These are phyloP conservation scores for Typhlichthys eigenmanni DNA, from an alignment of 2,797 vertebrate genomes.

Conservation along the genomic window DNA sequence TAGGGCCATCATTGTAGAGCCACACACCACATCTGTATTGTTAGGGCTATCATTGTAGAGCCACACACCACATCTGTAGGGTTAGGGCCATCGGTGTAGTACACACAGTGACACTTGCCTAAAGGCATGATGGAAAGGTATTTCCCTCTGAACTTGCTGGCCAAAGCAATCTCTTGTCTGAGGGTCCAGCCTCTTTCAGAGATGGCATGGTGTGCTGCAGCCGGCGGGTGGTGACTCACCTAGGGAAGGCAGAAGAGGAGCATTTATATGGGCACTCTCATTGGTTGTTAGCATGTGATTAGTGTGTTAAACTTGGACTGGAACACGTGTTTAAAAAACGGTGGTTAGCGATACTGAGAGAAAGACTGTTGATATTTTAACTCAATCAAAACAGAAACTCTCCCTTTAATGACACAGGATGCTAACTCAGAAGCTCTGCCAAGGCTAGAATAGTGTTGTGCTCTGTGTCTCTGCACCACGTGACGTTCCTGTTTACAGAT, in stretches of 20 bases:
- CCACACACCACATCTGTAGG: not conserved
- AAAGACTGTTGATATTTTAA: too few relatives aligned
- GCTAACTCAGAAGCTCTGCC: too few relatives aligned
- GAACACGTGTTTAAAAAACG: too few relatives aligned
- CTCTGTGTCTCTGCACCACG: too few relatives aligned
- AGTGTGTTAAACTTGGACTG: too few relatives aligned
- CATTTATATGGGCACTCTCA: not conserved
- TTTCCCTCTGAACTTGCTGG: slow-evolving; percentile 98
- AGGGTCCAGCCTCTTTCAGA: slow-evolving; percentile 92
- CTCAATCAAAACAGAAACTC: too few relatives aligned
- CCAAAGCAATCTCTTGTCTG: slow-evolving; percentile 91
- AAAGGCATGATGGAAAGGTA: slow-evolving; percentile 97
- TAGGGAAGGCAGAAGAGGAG: slow-evolving; percentile 43
- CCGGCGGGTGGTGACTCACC: slow-evolving; percentile 96
- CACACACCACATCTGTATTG: too few relatives aligned
- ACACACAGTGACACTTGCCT: slow-evolving; percentile 75
- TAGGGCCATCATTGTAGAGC: not conserved
- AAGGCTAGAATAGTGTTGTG: too few relatives aligned
- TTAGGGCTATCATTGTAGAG: not conserved
- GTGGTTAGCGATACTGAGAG: too few relatives aligned
- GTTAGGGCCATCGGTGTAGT: not conserved
- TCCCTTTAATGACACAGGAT: too few relatives aligned
- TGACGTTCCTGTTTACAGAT: too few relatives aligned
- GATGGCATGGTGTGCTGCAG: slow-evolving; percentile 90
- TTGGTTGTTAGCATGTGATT: not conserved